Evolutionary conservation across 1,140 invertebrate genomes (phyloP), one percentile per base, ranked within the genome.

Genomic region (Nasonia vitripennis): DNA sequence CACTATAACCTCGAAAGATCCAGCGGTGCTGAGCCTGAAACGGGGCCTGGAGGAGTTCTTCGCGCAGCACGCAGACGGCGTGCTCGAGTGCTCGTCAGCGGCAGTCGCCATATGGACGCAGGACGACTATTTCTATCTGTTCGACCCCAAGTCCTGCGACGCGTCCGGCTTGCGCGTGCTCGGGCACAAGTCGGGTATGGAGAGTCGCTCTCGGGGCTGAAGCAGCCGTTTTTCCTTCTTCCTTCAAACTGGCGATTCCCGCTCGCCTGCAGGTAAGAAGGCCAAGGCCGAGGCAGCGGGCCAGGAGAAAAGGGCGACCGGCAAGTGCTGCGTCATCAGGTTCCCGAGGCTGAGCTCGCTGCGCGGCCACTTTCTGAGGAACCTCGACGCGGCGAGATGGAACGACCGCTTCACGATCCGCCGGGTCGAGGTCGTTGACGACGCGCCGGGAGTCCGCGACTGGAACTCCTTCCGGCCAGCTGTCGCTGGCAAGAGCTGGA

Each of bases 321-420:
- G 91, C 7, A 92, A 90, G 83, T 90, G 91, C 27, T 93, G 92
- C 51, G 89, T 92, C 0, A 87, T 92, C 3, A 88, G 91, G 31
- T 91, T 92, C 41, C 55, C 89, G 0, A 86, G 87, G 6, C 73
- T 90, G 7, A 84, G 89, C 1, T 41, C 78, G 0, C 71, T 93
- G 9, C 80, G 83, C 1, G 41, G 20, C 1, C 86, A 91, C 23
- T 88, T 90, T 23, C 20, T 86, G 9, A 91, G 89, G 9, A 92
- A 91, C 37, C 17, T 91, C 11, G 88, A 91, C 73, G 80, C 84
- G 0, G 34, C 86, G 1, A 89, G 87, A 48, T 91, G 88, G 34
- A 92, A 92, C 23, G 91, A 92, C 41, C 88, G 91, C 3, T 93
- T 92, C 70, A 90, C 88, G 2, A 88, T 93, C 31, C 86, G 91